A percentile compares a stretch with the other conserved stretches of the same genome.
Conservation (phyloP, 2,113 vertebrate genomes). For the Platanista minor region DNA sequence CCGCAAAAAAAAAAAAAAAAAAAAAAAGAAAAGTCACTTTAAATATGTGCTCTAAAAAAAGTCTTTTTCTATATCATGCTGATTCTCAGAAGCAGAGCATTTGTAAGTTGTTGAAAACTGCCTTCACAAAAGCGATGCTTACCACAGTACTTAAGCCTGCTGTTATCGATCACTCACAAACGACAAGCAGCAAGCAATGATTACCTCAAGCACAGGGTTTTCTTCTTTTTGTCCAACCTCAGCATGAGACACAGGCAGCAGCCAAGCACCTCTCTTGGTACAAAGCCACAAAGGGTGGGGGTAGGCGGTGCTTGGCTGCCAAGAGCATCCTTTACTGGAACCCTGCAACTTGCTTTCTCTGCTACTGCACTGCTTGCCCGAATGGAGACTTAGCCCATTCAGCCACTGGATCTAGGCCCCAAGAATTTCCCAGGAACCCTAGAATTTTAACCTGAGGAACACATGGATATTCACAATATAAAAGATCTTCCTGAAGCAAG, state of each 20-base stretch:
- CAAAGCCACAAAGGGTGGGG: neutral
- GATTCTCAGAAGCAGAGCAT: constrained; percentile 53
- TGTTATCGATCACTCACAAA: constrained; percentile 53
- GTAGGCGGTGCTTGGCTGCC: neutral
- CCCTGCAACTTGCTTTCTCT: neutral
- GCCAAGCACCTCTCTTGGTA: neutral
- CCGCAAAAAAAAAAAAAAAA: too few relatives aligned
- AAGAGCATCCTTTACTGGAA: neutral
- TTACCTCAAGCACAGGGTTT: constrained; percentile 34
- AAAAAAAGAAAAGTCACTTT: too few relatives aligned
- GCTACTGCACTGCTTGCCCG: neutral
- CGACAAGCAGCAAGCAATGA: constrained; percentile 59
- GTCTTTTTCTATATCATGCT: constrained; percentile 40
- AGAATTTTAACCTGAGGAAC: neutral
- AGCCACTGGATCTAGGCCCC: neutral
- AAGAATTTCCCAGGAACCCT: neutral
- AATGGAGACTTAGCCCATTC: neutral
- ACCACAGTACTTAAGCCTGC: constrained; percentile 39
- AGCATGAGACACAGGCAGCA: constrained; percentile 23
- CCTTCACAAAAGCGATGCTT: constrained; percentile 61
- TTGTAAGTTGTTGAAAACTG: constrained; percentile 44
- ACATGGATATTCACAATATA: neutral
- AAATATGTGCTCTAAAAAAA: constrained; percentile 29
- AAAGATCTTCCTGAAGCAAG: neutral
- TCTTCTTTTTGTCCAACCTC: constrained; percentile 51